Conservation (phyloP, 2,797 vertebrate species). For the Macropus fuliginosus region DNA sequence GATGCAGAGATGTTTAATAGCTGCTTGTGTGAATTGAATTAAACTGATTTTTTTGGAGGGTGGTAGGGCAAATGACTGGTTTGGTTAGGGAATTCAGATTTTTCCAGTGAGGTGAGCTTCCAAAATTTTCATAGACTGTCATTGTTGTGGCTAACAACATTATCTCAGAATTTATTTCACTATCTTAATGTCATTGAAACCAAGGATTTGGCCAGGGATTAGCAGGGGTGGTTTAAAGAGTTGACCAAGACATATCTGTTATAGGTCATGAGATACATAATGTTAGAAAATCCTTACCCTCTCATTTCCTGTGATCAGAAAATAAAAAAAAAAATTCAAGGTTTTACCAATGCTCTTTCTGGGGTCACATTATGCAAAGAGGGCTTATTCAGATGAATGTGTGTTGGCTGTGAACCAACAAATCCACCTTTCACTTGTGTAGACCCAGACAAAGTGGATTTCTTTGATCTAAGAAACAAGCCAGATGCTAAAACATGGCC, state of each 20-base stretch:
- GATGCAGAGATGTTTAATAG: neutral
- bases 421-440: conserved; percentile 42
- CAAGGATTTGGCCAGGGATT: conserved; percentile 11
- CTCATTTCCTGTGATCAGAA: conserved; percentile 34
- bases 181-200: conserved; percentile 23
- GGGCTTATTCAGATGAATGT: conserved; percentile 52
- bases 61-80: neutral
- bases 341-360: conserved; percentile 42
- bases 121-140: neutral
- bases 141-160: neutral
- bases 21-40: neutral
- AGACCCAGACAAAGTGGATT: conserved; percentile 32
- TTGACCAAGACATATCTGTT: conserved; percentile 8
- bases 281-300: neutral
- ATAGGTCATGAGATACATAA: conserved; percentile 40
- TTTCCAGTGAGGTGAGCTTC: neutral
- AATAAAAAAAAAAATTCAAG: neutral
- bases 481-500: conserved; percentile 73
- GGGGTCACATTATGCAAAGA: conserved; percentile 26
- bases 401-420: conserved; percentile 7
- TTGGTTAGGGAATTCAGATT: neutral
- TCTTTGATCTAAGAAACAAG: conserved; percentile 77
- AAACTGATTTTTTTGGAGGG: neutral
- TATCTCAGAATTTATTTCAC: neutral
- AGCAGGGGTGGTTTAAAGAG: neutral